Percentiles rank a stretch among this genome's conserved stretches.
These are phyloP conservation scores for Dasysyrphus albostriatus DNA, from an alignment of 2,888 invertebrate species.

Conservation along the genomic window DNA sequence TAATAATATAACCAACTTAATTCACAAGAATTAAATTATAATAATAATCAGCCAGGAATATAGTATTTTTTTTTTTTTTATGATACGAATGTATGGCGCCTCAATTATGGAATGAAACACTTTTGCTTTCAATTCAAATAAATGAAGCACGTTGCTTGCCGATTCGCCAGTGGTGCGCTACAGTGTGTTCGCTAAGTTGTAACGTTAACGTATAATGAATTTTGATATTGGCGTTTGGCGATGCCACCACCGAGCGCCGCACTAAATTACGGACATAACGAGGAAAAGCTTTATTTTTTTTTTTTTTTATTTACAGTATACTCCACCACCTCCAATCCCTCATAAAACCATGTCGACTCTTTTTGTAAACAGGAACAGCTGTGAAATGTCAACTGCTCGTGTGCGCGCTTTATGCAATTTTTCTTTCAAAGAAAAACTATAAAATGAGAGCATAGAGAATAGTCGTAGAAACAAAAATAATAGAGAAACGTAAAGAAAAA, in stretches of 20 bases:
- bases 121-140: slow-evolving; percentile 11
- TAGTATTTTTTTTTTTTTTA: background rate
- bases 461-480: background rate
- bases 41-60: background rate
- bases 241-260: slow-evolving; percentile 28
- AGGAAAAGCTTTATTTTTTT: slow-evolving; percentile 73
- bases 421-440: slow-evolving; percentile 7
- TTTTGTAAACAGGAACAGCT: slow-evolving; percentile 66
- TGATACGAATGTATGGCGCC: background rate
- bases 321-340: background rate
- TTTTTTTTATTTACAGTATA: slow-evolving; percentile 51
- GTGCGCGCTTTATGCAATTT: slow-evolving; percentile 59
- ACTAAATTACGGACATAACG: slow-evolving; percentile 35
- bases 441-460: background rate
- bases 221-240: slow-evolving; percentile 51
- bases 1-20: background rate
- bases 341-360: background rate
- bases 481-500: background rate
- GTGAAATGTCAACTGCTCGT: slow-evolving; percentile 46
- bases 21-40: background rate
- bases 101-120: slow-evolving; percentile 22
- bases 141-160: slow-evolving; percentile 35
- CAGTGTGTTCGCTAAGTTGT: slow-evolving; percentile 59
- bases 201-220: slow-evolving; percentile 70
- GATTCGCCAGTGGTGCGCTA: slow-evolving; percentile 51